Percentiles rank a stretch among this genome's conserved stretches.
These are phyloP conservation scores for Avahi laniger DNA, from an alignment of 2,797 vertebrate species.

Conservation along the genomic window DNA sequence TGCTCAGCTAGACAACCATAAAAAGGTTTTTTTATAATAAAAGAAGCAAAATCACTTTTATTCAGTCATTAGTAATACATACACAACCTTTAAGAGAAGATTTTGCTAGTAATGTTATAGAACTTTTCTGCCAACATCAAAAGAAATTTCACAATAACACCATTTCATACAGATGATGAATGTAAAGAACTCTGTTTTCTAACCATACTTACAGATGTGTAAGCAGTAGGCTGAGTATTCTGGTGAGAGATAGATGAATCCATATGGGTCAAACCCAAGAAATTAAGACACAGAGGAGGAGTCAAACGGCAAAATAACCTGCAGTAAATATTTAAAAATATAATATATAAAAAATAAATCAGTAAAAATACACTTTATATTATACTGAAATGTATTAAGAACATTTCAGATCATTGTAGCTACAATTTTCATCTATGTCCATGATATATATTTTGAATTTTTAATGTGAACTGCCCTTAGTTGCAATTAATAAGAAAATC, in stretches of 20 bases:
- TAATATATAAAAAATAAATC: constrained; percentile 26
- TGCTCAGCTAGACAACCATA: background rate
- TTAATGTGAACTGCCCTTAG: constrained; percentile 13
- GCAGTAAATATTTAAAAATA: constrained; percentile 58
- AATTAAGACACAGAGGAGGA: constrained; percentile 98
- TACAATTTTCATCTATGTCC: background rate
- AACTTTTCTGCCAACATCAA: background rate
- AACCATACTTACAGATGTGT: constrained; percentile 92
- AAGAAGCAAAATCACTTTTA: constrained; percentile 28
- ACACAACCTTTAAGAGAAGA: background rate
- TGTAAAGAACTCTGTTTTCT: background rate
- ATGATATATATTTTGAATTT: constrained; percentile 2
- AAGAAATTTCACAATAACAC: background rate
- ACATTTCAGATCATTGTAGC: background rate
- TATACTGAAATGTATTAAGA: background rate
- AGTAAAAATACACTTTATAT: constrained; percentile 1
- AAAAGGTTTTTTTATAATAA: background rate
- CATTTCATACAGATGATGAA: background rate
- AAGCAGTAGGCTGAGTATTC: constrained; percentile 93
- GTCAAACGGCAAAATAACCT: constrained; percentile 98
- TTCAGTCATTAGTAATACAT: background rate
- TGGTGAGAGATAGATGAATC: constrained; percentile 95
- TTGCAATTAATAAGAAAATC: background rate
- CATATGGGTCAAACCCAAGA: constrained; percentile 98
- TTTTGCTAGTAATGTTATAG: background rate